A percentile compares a stretch with the other conserved stretches of the same genome.
phyloP scores from a whole-genome alignment of 2,797 vertebrate genomes.

The Anguilla marmorata region DNA sequence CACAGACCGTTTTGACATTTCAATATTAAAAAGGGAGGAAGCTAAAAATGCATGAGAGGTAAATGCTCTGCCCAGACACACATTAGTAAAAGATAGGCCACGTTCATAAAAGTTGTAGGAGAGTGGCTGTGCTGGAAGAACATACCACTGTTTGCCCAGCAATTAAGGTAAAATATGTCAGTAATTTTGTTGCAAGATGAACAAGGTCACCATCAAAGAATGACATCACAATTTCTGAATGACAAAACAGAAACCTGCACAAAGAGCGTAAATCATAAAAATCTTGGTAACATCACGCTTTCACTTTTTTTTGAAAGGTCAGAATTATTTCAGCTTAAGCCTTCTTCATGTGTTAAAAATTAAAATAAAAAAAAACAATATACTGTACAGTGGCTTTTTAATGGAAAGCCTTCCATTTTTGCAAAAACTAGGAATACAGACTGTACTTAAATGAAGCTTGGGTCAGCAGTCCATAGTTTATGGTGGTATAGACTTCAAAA shows the following conservation, averaged over 20 bases:
- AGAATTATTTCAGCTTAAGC: background rate
- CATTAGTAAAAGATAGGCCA: background rate
- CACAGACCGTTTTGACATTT: background rate
- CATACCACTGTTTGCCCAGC: conserved; percentile 46
- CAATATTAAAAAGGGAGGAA: background rate
- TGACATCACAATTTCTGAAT: background rate
- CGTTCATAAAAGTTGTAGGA: background rate
- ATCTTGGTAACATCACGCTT: background rate
- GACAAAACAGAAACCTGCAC: background rate
- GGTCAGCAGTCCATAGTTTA: background rate
- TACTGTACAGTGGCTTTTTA: background rate
- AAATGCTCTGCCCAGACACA: background rate
- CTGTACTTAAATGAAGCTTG: background rate
- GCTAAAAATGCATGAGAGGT: background rate
- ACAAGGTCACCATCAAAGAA: conserved; percentile 34
- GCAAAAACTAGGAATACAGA: background rate
- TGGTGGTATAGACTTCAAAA: background rate
- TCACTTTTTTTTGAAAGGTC: background rate
- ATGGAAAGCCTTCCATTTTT: background rate
- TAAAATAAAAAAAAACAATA: background rate
- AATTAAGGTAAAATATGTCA: conserved; percentile 40
- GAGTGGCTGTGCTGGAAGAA: background rate
- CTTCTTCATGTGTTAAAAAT: background rate
- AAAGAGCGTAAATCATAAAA: background rate
- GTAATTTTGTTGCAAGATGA: conserved; percentile 46